These are phyloP conservation scores for Caenorhabditis afra DNA, from an alignment of 2,888 invertebrate genomes.

Conservation along the genomic window DNA sequence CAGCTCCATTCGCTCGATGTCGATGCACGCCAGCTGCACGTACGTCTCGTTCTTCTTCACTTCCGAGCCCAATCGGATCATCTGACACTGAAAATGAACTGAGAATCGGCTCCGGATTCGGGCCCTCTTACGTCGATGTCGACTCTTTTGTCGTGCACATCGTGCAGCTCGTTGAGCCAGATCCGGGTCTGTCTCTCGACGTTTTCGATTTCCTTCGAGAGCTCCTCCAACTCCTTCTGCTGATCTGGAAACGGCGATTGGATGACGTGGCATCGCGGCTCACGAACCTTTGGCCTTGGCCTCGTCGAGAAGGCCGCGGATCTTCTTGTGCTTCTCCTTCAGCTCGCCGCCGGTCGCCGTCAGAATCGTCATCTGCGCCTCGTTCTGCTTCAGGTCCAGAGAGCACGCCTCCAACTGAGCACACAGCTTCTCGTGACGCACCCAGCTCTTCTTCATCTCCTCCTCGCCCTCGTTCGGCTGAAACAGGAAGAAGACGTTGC, in stretches of 20 bases:
- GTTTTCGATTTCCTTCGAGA: constrained; percentile 64
- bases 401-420: constrained; percentile 62
- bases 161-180: constrained; percentile 78
- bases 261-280: not conserved
- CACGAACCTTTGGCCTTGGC: constrained; percentile 53
- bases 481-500: not conserved
- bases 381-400: constrained; percentile 68
- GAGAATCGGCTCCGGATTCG: too few relatives aligned
- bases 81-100: constrained; percentile 72
- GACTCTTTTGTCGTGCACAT: constrained; percentile 74
- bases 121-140: constrained; percentile 75
- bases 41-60: constrained; percentile 77
- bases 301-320: constrained; percentile 68
- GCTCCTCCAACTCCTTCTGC: constrained; percentile 53
- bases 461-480: constrained; percentile 62
- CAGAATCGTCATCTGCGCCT: constrained; percentile 76
- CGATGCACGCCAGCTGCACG: constrained; percentile 77
- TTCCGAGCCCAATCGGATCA: constrained; percentile 73
- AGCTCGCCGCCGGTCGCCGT: constrained; percentile 74
- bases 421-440: constrained; percentile 63
- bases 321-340: constrained; percentile 71
- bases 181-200: constrained; percentile 73
- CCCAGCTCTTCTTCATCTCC: constrained; percentile 66
- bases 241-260: constrained; percentile 23
- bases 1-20: constrained; percentile 75